A percentile compares a stretch with the other conserved stretches of the same genome.
Conservation (phyloP, 2,888 invertebrate genomes). For the Monoplex corrugatus region DNA sequence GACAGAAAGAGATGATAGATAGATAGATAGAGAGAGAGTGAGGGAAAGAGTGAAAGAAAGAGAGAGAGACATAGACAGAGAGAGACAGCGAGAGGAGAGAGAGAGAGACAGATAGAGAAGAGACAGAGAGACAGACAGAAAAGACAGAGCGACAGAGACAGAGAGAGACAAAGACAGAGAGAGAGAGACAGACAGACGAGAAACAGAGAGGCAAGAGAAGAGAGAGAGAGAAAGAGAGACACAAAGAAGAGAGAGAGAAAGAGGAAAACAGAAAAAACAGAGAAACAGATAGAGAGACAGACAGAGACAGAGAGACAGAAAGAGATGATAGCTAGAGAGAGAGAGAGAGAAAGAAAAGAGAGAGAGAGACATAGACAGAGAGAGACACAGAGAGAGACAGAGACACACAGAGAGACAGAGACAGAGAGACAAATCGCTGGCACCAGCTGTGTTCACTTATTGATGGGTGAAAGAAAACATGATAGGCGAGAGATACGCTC, state of each 20-base stretch:
- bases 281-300: not conserved
- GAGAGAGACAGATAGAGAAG: no score
- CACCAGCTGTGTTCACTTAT: no score
- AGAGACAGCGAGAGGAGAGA: no score
- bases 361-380: not conserved
- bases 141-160: not conserved
- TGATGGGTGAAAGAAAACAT: no score
- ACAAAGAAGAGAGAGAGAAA: not conserved
- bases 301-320: not conserved
- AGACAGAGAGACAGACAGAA: not conserved
- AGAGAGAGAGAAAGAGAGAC: not conserved
- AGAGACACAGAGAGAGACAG: constrained; percentile 2
- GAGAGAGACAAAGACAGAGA: not conserved
- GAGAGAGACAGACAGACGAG: not conserved
- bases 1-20: not conserved
- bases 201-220: not conserved
- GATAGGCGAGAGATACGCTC: no score
- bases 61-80: no score
- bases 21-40: not conserved
- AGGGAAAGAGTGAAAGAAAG: no score
- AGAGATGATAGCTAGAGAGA: not conserved
- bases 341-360: not conserved
- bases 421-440: no score
- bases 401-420: constrained; percentile 7
- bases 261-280: not conserved